Conservation (phyloP, 2,113 vertebrate species). For the Oreochromis tanganicae region DNA sequence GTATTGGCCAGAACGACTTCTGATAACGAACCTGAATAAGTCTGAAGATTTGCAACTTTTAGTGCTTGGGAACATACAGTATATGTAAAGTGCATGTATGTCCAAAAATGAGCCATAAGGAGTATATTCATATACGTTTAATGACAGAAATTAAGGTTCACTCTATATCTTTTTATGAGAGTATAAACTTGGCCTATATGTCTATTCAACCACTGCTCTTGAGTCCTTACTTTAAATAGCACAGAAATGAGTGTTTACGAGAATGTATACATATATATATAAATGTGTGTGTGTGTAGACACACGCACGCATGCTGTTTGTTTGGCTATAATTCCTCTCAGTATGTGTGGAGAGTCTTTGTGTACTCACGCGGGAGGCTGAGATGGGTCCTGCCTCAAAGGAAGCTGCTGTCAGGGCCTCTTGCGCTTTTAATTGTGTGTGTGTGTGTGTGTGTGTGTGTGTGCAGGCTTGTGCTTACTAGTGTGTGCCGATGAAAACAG, state of each 20-base stretch:
- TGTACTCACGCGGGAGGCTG: slow-evolving; percentile 13
- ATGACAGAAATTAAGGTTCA: neutral
- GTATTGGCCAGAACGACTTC: neutral
- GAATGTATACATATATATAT: neutral
- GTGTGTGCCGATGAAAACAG: slow-evolving; percentile 43
- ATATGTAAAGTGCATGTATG: neutral
- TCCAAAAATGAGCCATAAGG: neutral
- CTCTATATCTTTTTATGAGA: neutral
- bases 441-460: neutral
- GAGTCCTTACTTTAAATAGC: slow-evolving; percentile 9
- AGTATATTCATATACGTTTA: neutral
- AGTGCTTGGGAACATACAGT: neutral
- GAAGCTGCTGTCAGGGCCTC: slow-evolving; percentile 44
- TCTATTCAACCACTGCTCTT: neutral
- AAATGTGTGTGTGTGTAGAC: neutral
- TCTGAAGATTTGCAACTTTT: neutral
- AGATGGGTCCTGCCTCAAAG: slow-evolving; percentile 40
- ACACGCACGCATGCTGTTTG: neutral
- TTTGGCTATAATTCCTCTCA: neutral
- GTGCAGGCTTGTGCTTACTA: slow-evolving; percentile 22
- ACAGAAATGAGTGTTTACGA: neutral
- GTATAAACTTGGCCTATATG: neutral
- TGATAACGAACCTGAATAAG: neutral
- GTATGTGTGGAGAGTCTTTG: slow-evolving; percentile 6
- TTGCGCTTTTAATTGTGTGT: slow-evolving; percentile 34